phyloP scores from a whole-genome alignment of 2,888 invertebrate species.

The Cerastis rubricosa region DNA sequence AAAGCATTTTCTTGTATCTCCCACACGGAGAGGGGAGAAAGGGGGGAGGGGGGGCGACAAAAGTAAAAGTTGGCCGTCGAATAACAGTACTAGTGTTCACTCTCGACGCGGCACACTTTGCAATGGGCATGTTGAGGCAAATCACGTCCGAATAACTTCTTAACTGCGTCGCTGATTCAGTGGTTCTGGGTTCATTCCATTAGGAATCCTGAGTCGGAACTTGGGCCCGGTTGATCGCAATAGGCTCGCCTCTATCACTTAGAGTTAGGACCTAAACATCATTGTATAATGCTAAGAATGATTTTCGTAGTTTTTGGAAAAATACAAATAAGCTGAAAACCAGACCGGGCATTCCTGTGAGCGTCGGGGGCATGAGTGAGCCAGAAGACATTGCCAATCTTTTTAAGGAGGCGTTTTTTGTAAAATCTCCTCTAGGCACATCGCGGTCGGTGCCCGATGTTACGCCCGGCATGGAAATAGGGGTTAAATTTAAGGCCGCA shows the following conservation, averaged over 20 bases:
- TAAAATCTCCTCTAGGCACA: too few species aligned
- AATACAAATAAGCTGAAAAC: too few species aligned
- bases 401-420: too few species aligned
- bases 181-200: background rate
- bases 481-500: too few species aligned
- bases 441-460: too few species aligned
- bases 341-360: too few species aligned
- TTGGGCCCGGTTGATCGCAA: background rate
- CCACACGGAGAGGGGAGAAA: constrained; percentile 3
- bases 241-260: background rate
- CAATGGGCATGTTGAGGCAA: constrained; percentile 58
- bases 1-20: constrained; percentile 58
- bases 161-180: constrained; percentile 1
- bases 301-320: too few species aligned
- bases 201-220: background rate
- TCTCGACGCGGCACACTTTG: constrained; percentile 81
- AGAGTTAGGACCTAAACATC: background rate
- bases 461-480: too few species aligned
- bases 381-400: too few species aligned
- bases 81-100: constrained; percentile 87
- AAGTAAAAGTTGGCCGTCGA: constrained; percentile 86
- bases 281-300: too few species aligned
- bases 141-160: constrained; percentile 59
- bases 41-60: constrained; percentile 64
- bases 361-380: too few species aligned